Evolutionary conservation across 1,140 invertebrate genomes (phyloP), one percentile per base, ranked within the genome.

Genomic region (Phenacoccus solenopsis): DNA sequence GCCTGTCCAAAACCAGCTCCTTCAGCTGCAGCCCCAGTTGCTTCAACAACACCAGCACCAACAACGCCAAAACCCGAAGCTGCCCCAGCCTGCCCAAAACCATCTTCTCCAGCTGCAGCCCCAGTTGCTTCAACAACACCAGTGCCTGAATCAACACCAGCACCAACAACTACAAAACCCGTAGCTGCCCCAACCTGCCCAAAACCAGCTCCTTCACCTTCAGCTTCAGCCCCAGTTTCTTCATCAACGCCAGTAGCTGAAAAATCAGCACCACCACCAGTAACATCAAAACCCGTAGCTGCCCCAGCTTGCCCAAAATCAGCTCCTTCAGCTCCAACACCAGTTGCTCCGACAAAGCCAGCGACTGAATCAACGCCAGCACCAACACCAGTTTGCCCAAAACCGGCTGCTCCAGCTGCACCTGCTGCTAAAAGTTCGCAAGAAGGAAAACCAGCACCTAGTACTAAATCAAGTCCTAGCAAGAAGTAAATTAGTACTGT

Each of bases 101-200:
- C 38, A 9, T 2, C 38, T 9, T 72, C 74, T 16, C 5, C 30
- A 5, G 30, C 5, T 7, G 13, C 30, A 7, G 30, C 30, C 38
- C 16, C 25, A 73, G 69, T 68, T 59, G 70, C 28, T n/a, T n/a
- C 12, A 49, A 49, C 5, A 49, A 10, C 38, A 9, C 5, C 38
- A 9, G 78, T 78, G 16, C 78, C 79, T 59, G 75, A 78, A 9
- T 79, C 80, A 73, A 80, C 80, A 49, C 79, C 80, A 69, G 78
- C 81, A 72, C 78, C 75, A 10, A 78, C 78, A 28, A 74, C 76
- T 16, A 77, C 76, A 49, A 3, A 25, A 64, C 10, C 22, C 9
- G n/a, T n/a, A 10, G 38, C 77, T 80, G 56, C 70, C 74, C 28
- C 61, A 75, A 78, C 56, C 76, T 76, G 68, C 74, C 78, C 12